Evolutionary conservation across 2,113 vertebrate species (phyloP).

Genomic region (Rhinoderma darwinii): DNA sequence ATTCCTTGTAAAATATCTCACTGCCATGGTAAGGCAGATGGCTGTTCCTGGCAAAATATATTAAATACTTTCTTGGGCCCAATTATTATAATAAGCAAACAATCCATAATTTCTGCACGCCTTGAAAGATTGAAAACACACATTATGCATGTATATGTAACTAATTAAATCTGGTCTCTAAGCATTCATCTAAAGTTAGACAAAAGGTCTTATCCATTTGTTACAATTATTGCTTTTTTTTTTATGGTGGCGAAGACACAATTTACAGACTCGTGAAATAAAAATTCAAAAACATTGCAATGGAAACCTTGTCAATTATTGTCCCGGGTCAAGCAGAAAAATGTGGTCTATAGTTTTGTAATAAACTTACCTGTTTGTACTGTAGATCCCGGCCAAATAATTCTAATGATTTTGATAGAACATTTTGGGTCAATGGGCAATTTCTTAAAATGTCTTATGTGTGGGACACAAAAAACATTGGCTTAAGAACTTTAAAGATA

Average conservation of each 20-base stretch:
- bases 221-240: conserved; percentile 16
- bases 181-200: conserved; percentile 31
- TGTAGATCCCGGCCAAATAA: too few species aligned
- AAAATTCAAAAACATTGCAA: neutral
- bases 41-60: conserved; percentile 36
- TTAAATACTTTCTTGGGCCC: conserved; percentile 55
- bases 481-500: too few species aligned
- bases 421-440: too few species aligned
- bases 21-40: conserved; percentile 47
- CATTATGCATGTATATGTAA: conserved; percentile 50
- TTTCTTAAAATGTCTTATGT: too few species aligned
- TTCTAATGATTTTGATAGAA: too few species aligned
- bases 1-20: conserved; percentile 31
- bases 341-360: neutral
- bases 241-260: neutral
- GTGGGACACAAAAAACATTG: too few species aligned
- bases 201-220: conserved; percentile 12
- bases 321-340: neutral
- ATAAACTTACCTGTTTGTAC: too few species aligned
- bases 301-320: neutral
- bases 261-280: neutral
- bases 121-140: conserved; percentile 45
- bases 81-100: conserved; percentile 54
- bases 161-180: conserved; percentile 41
- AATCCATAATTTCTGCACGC: conserved; percentile 40